Conservation (phyloP, 37 sponge, comb jelly and placozoan genomes). For the Eunapius fragilis region DNA sequence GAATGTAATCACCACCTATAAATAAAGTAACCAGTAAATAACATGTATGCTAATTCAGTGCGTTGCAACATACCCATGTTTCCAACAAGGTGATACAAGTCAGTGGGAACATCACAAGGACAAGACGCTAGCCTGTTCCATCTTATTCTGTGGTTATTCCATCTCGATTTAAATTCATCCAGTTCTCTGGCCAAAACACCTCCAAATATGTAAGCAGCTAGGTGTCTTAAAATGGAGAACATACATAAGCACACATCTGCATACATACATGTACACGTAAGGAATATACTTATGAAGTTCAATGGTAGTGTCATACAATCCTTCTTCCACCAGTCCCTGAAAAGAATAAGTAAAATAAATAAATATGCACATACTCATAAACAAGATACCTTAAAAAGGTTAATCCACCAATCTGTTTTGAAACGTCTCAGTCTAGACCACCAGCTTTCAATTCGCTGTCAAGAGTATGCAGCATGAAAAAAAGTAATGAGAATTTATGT, state of each 20-base stretch:
- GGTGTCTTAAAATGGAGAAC: background rate
- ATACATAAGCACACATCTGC: slow-evolving; percentile 9
- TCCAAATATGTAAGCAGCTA: background rate
- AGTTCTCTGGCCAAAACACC: slow-evolving; percentile 20
- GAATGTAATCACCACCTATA: slow-evolving; percentile 16
- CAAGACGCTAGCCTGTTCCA: background rate
- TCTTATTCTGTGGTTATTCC: slow-evolving; percentile 46
- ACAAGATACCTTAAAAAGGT: slow-evolving; percentile 21
- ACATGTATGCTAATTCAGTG: background rate
- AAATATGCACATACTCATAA: background rate
- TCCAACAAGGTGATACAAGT: slow-evolving; percentile 32
- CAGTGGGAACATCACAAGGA: slow-evolving; percentile 32
- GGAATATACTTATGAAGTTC: slow-evolving; percentile 18
- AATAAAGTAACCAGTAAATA: background rate
- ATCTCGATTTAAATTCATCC: slow-evolving; percentile 23
- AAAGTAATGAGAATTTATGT: slow-evolving; percentile 1
- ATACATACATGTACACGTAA: background rate
- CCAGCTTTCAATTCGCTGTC: slow-evolving; percentile 60
- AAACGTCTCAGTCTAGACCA: slow-evolving; percentile 50
- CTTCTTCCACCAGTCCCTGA: slow-evolving; percentile 14
- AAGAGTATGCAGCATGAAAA: background rate
- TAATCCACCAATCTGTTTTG: slow-evolving; percentile 54
- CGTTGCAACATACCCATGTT: slow-evolving; percentile 7
- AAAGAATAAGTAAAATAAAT: background rate
- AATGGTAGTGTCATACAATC: slow-evolving; percentile 5